Base-by-base conservation (phyloP, 2,113 vertebrate genomes). In the Engystomops pustulosus region DNA sequence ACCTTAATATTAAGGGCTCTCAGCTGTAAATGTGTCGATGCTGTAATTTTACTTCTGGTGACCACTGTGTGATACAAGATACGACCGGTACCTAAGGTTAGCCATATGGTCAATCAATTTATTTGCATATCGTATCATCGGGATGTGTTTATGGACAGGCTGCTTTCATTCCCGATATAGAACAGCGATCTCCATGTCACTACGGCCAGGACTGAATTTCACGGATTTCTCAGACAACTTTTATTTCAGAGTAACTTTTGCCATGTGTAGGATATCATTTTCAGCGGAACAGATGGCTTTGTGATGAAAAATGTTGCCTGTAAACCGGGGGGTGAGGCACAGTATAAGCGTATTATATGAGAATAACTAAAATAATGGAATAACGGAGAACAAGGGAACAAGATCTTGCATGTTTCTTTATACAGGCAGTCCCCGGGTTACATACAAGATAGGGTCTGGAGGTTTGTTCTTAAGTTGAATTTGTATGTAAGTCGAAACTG, bases 1-100 rank as follows among this genome's bases (percentile, higher is more conserved):
- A 51, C 3, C 38, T 72, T 82, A 74, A 72, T 72, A 69, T 80
- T 69, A 80, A 30, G 27, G 62, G 44, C 80, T 68, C 79, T 30
- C 38, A 51, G 60, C 44, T 70, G 67, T 45, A 49, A 82, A 82
- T 68, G 32, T 72, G 80, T 74, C 7, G 68, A 82, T 60, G 80
- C 17, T 60, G 49, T 82, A 3, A 44, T 30, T 74, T 82, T 60
- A 71, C 68, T 30, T 41, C n/a, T 58, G 69, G 60, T 32, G 36
- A 72, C 49, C 80, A 41, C 80, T 74, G 69, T 38, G 23, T 1
- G 80, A 72, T 45, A 82, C 34, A 27, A 30, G 80, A 82, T 82
- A 38, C 17, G 47, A 1, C 49, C 27, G 20, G 30, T 14, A 27
- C 49, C 7, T 10, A 47, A 41, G 53, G n/a, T 6, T 8, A 15